These are phyloP conservation scores for Fundulus diaphanus DNA, from an alignment of 2,797 vertebrate species.

Conservation along the genomic window DNA sequence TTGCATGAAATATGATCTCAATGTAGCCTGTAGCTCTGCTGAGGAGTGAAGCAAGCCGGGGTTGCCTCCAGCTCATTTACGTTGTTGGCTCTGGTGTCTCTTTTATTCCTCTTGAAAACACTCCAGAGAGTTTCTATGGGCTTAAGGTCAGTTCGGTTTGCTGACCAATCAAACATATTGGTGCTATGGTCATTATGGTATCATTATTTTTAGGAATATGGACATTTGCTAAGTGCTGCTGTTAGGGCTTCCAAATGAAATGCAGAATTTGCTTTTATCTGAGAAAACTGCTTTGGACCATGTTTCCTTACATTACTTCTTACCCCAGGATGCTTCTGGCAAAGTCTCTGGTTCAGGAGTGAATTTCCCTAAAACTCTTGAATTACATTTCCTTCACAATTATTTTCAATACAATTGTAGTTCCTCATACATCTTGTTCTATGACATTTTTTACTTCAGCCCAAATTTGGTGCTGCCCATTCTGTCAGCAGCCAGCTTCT, in stretches of 20 bases:
- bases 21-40: neutral
- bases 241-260: too few species aligned
- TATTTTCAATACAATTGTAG: too few species aligned
- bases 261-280: too few species aligned
- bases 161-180: neutral
- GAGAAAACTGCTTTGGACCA: too few species aligned
- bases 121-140: neutral
- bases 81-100: neutral
- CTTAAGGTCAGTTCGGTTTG: neutral
- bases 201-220: neutral
- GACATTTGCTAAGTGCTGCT: neutral
- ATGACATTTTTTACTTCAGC: too few species aligned
- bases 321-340: neutral
- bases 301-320: neutral
- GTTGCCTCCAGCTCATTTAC: neutral
- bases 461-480: too few species aligned
- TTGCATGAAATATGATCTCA: neutral
- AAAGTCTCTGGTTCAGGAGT: too few species aligned
- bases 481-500: too few species aligned
- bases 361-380: too few species aligned
- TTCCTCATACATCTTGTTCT: too few species aligned
- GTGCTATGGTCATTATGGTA: neutral
- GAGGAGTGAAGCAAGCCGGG: neutral
- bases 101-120: neutral
- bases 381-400: too few species aligned